Conservation (phyloP, 2,797 vertebrate species). For the Eutrigla gurnardus region DNA sequence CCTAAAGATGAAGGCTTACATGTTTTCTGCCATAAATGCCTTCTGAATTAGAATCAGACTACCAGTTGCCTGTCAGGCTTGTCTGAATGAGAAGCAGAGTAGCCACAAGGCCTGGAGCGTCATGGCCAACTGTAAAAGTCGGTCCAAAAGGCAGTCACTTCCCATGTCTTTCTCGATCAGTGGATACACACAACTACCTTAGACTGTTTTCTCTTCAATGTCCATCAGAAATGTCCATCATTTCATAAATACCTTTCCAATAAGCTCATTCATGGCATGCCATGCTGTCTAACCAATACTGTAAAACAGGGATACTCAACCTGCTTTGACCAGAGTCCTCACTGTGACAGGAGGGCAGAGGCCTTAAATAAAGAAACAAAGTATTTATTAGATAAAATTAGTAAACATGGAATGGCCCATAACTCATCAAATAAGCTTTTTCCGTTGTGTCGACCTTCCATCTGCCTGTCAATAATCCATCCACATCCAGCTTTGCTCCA, state of each 20-base stretch:
- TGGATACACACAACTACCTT: constrained; percentile 43
- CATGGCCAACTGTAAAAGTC: constrained; percentile 45
- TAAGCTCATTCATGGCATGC: constrained; percentile 14
- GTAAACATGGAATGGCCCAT: neutral
- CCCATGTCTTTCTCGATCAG: constrained; percentile 23
- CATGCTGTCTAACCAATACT: constrained; percentile 20
- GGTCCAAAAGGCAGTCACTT: constrained; percentile 1
- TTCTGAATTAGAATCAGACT: constrained; percentile 46
- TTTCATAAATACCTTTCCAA: neutral
- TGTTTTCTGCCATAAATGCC: constrained; percentile 43
- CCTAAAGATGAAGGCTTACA: constrained; percentile 40
- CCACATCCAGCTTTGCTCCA: constrained; percentile 33
- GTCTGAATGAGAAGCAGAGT: constrained; percentile 36
- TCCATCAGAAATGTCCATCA: neutral
- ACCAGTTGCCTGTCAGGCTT: constrained; percentile 16
- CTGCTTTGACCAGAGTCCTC: neutral
- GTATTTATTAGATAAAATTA: too few species aligned
- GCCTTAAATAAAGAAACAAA: neutral
- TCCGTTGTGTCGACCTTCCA: neutral
- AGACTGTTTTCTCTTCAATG: neutral
- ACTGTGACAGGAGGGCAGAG: too few species aligned
- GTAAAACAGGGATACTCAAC: neutral
- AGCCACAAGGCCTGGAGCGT: constrained; percentile 11
- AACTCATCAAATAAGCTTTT: neutral
- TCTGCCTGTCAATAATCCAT: constrained; percentile 21